Evolutionary conservation across 2,797 vertebrate genomes (phyloP).

Genomic region (Cyprinella venusta): DNA sequence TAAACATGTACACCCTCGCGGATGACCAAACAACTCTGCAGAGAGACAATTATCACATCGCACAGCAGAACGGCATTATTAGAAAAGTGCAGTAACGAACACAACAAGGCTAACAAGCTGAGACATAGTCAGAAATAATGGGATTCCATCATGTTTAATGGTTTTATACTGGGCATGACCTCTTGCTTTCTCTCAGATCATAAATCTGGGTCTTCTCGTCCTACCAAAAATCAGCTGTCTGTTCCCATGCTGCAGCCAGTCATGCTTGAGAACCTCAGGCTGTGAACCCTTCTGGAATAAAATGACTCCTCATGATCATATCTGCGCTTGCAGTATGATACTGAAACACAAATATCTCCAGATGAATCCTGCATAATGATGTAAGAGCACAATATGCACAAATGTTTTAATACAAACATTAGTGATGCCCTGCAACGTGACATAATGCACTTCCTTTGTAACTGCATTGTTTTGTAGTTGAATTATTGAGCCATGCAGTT

Average conservation of each 20-base stretch:
- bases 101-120: slow-evolving; percentile 13
- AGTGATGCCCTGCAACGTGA: not conserved
- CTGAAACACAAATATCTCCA: slow-evolving; percentile 11
- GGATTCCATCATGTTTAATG: slow-evolving; percentile 1
- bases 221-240: slow-evolving; percentile 66
- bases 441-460: not conserved
- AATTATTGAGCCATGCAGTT: not conserved
- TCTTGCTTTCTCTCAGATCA: slow-evolving; percentile 25
- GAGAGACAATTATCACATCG: slow-evolving; percentile 11
- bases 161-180: slow-evolving; percentile 2
- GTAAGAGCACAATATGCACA: not conserved
- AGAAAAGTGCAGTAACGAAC: not conserved
- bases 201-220: slow-evolving; percentile 21
- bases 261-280: slow-evolving; percentile 69
- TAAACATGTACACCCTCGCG: not conserved
- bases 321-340: slow-evolving; percentile 20
- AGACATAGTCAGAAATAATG: slow-evolving; percentile 15
- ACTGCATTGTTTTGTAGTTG: not conserved
- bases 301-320: slow-evolving; percentile 58
- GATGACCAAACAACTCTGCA: not conserved
- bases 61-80: not conserved
- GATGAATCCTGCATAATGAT: not conserved
- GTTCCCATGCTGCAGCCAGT: slow-evolving; percentile 68
- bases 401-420: not conserved
- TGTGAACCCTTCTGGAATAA: slow-evolving; percentile 65